Conservation (phyloP, 2,113 vertebrate genomes). For the Anas platyrhynchos region DNA sequence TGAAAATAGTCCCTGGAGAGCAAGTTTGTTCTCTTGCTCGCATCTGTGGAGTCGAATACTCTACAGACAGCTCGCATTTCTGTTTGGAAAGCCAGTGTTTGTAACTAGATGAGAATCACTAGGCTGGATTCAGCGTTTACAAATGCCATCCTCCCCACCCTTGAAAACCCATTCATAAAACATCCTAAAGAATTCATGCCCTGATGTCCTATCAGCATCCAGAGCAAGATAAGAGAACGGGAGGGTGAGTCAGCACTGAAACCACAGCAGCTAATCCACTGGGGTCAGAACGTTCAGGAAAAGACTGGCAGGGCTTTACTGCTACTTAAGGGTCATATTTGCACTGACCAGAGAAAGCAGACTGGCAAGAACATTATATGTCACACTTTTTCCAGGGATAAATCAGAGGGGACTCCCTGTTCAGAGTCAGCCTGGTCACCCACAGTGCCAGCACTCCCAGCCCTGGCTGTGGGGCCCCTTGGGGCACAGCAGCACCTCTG, state of each 20-base stretch:
- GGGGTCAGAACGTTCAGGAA: background rate
- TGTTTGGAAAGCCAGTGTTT: too few species aligned
- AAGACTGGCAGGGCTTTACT: background rate
- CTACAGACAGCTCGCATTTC: background rate
- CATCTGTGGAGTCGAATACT: background rate
- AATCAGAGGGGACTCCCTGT: background rate
- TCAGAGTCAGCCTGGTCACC: background rate
- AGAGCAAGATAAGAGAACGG: background rate
- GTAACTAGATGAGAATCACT: too few species aligned
- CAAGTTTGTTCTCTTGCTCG: background rate
- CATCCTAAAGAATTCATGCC: background rate
- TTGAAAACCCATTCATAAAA: background rate
- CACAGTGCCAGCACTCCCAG: background rate
- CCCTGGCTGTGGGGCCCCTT: background rate
- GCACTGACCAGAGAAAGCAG: background rate
- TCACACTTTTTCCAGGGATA: background rate
- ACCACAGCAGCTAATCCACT: background rate
- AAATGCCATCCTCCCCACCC: background rate
- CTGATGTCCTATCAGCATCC: background rate
- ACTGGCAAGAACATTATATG: background rate
- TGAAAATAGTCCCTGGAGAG: background rate
- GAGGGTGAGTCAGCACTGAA: background rate
- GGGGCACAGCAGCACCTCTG: background rate
- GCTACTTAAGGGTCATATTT: background rate
- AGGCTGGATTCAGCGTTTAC: background rate